Evolutionary conservation across 2,888 invertebrate genomes (phyloP).

Genomic region (Dendrolimus pini): DNA sequence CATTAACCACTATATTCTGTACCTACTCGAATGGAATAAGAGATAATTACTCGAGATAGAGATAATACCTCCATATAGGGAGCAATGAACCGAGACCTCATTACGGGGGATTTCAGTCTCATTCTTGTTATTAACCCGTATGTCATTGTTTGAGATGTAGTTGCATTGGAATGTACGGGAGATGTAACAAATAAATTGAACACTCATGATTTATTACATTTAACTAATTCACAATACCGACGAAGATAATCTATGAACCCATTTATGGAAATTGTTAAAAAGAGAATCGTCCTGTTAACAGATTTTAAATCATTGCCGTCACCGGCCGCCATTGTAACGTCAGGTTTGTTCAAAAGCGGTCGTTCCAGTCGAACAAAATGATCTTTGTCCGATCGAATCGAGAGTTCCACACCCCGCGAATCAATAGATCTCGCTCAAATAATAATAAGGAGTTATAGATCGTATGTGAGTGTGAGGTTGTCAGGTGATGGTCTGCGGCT

Average conservation of each 20-base stretch:
- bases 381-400: slow-evolving; percentile 64
- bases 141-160: slow-evolving; percentile 36
- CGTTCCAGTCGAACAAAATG: slow-evolving; percentile 72
- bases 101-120: slow-evolving; percentile 50
- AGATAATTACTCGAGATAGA: slow-evolving; percentile 53
- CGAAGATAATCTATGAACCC: slow-evolving; percentile 65
- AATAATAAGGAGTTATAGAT: slow-evolving; percentile 76
- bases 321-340: slow-evolving; percentile 69
- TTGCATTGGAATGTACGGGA: background rate
- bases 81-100: slow-evolving; percentile 43
- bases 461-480: slow-evolving; percentile 39
- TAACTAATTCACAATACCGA: slow-evolving; percentile 3
- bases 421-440: slow-evolving; percentile 76
- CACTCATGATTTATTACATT: background rate
- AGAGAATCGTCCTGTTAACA: slow-evolving; percentile 75
- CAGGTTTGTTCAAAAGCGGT: slow-evolving; percentile 75
- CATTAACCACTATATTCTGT: slow-evolving; percentile 20
- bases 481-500: slow-evolving; percentile 29
- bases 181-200: background rate
- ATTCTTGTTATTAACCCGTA: slow-evolving; percentile 42
- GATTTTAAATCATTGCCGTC: slow-evolving; percentile 78
- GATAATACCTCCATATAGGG: slow-evolving; percentile 37
- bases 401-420: slow-evolving; percentile 69
- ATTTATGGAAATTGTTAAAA: slow-evolving; percentile 77
- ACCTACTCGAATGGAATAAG: slow-evolving; percentile 31